Evolutionary conservation across 2,888 invertebrate species (phyloP).

Genomic region (Drosophila imparisetae): DNA sequence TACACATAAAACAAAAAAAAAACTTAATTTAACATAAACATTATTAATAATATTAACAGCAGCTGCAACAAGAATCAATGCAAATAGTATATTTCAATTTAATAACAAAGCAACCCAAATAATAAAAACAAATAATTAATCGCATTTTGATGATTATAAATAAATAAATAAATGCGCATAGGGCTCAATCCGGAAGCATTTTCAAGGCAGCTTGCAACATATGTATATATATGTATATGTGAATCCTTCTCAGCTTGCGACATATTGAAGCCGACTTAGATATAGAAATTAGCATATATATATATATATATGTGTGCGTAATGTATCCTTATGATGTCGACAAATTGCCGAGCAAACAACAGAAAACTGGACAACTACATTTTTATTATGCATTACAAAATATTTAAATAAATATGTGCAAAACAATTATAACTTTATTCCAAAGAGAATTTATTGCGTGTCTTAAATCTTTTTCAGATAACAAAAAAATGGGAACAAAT

Average conservation of each 20-base stretch:
- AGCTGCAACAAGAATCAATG: conserved; percentile 43
- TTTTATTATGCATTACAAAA: conserved; percentile 68
- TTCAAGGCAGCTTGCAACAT: conserved; percentile 30
- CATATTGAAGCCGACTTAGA: conserved; percentile 57
- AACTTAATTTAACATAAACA: conserved; percentile 34
- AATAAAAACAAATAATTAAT: conserved; percentile 34
- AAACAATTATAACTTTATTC: conserved; percentile 55
- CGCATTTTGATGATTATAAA: conserved; percentile 30
- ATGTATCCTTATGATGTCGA: conserved; percentile 65
- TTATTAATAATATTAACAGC: conserved; percentile 29
- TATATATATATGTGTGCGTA: conserved; percentile 27
- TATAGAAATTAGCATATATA: conserved; percentile 61
- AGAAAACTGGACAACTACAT: conserved; percentile 60
- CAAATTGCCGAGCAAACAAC: conserved; percentile 51
- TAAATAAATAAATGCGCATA: conserved; percentile 22
- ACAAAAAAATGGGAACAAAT: background rate
- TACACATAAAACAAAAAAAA: conserved; percentile 38
- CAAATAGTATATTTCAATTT: conserved; percentile 48
- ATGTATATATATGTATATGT: conserved; percentile 2
- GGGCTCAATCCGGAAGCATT: conserved; percentile 16
- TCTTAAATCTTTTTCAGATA: background rate
- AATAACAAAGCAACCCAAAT: conserved; percentile 34
- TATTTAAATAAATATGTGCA: conserved; percentile 75
- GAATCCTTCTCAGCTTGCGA: conserved; percentile 53
- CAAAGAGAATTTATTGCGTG: conserved; percentile 32